Base-by-base conservation (phyloP, 1,140 invertebrate species). In the Halyomorpha halys region DNA sequence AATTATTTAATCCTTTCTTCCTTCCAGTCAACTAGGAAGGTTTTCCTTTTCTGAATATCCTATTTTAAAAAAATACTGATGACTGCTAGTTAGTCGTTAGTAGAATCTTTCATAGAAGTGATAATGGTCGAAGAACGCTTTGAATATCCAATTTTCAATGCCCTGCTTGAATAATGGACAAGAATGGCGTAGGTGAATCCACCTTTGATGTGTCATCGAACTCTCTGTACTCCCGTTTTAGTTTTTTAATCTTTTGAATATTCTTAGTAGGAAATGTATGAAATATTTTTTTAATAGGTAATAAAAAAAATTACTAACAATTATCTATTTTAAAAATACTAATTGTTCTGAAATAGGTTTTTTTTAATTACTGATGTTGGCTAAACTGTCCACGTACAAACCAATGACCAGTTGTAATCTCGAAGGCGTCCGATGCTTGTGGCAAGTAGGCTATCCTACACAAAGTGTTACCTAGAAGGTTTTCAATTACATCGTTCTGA, bases 141-240 rank as follows among this genome's bases (percentile, higher is more conserved):
- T 19, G 47, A 49, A 21, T 21, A 21, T 18, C 19, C 47, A 21
- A 49, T 49, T 49, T 21, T 49, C 47, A 49, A 49, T 49, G 47
- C 47, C 19, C 47, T 19, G 47, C n/a, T 21, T 21, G 19, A 49
- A 49, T 49, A 49, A 49, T 49, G 47, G 47, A 21, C n/a, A 18
- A 19, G 47, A 49, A 49, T 49, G 47, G 47, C 47, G 47, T 23
- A 16, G 53, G 23, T 25, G 53, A 56, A 56, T 56, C 53, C 18
- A 49, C 47, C 47, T 56, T 56, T 56, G 19, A 56, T 21, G 53
- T 56, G 53, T 56, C 53, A 56, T 56, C 53, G 53, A 56, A 56
- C 53, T 25, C 23, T 16, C 3, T 11, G 23, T 25, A 21, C 21
- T 56, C 6, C 6, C 15, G 18, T 27, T 15, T 56, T 25, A 25